Base-by-base conservation (phyloP, 2,797 vertebrate genomes). In the Cryptoblepharus egeriae region DNA sequence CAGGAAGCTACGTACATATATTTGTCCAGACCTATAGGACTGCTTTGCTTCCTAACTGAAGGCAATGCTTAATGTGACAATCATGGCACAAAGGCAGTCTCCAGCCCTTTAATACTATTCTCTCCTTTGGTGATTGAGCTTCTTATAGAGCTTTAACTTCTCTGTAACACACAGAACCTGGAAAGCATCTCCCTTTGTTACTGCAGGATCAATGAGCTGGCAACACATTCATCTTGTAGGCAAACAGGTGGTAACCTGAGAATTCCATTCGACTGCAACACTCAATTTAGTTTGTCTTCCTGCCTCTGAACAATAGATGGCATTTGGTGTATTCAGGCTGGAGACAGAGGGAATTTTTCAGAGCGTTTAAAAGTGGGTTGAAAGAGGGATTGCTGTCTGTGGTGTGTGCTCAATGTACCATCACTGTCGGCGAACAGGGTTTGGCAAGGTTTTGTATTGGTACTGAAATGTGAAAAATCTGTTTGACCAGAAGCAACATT, bases 171-270 rank as follows among this genome's bases (percentile, higher is more conserved):
- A 22, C 49, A 69, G 49, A 57, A 68, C 22, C 32, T 68, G 49
- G 30, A 68, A 52, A 75, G 20, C 37, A 37, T 28, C 32, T 58
- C 67, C 10, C 26, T 69, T 37, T 57, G 32, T 55, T 57, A 55
- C 13, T 57, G 35, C 52, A 79, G 15, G 22, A 79, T 69, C 52
- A 39, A 39, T 79, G 57, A n/a, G 10, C 26, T 69, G 65, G 65
- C 77, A 58, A 79, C 49, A 69, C 35, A 69, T 37, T 57, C 55
- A 12, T 57, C 26, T 35, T 42, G 32, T 42, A 20, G 61, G 20
- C 49, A 74, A 74, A 76, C 80, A 65, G 74, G 80, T 58, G 35
- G 52, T 76, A 75, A 65, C 37, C 49, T 68, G 70, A 82, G 49
- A 82, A 69, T 42, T 57, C 26, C 24, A 24, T 42, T 79, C 52